Conservation (phyloP, 2,113 vertebrate genomes). For the Albula goreensis region DNA sequence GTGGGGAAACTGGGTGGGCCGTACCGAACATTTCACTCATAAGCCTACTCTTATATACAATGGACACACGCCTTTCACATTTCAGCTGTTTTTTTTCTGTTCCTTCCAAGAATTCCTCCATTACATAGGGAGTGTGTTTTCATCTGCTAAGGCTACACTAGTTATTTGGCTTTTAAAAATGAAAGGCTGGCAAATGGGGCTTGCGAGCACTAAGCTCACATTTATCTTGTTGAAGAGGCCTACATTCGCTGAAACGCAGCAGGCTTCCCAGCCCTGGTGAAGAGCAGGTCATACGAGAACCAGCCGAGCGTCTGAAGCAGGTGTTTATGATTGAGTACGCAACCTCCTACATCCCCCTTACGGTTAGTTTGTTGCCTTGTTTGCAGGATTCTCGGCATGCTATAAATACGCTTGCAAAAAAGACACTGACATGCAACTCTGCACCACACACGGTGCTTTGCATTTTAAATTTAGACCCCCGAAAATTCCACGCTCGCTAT, state of each 20-base stretch:
- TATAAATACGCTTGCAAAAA: not conserved
- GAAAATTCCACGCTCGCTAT: not conserved
- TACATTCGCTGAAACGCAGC: not conserved
- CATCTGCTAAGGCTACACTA: not conserved
- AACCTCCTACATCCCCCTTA: not conserved
- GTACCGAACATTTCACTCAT: not conserved
- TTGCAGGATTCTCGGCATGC: not conserved
- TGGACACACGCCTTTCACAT: not conserved
- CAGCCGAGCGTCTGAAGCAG: not conserved
- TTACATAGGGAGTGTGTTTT: not conserved
- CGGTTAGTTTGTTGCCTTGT: not conserved
- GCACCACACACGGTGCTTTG: not conserved
- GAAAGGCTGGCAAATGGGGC: not conserved
- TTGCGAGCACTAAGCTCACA: not conserved
- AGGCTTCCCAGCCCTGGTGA: not conserved
- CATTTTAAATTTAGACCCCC: not conserved
- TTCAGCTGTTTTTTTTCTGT: not conserved
- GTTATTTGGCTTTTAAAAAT: not conserved
- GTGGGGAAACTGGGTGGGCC: not conserved
- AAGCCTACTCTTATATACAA: not conserved
- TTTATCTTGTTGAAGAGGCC: not conserved
- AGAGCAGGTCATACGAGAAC: not conserved
- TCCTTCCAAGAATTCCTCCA: not conserved
- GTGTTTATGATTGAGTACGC: not conserved
- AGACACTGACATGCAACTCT: not conserved